Evolutionary conservation across 1,140 invertebrate species (phyloP).

Genomic region (Drosophila burlai): DNA sequence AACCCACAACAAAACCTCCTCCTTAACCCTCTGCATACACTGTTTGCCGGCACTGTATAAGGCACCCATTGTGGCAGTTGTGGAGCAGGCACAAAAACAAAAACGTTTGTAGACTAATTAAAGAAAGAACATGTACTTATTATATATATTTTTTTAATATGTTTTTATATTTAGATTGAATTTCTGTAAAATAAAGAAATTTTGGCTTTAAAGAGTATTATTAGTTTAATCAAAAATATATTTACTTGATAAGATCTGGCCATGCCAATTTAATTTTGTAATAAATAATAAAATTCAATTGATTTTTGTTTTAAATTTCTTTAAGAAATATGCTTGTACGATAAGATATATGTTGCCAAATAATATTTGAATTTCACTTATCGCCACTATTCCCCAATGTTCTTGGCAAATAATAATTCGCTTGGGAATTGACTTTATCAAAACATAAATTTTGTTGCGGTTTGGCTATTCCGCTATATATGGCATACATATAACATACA

Average conservation of each 20-base stretch:
- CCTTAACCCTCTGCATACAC: slow-evolving; percentile 4
- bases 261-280: too few species aligned
- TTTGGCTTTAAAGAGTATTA: too few species aligned
- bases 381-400: background rate
- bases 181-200: too few species aligned
- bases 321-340: background rate
- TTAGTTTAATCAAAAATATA: too few species aligned
- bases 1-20: slow-evolving; percentile 13
- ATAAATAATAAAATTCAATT: too few species aligned
- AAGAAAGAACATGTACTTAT: background rate
- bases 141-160: background rate
- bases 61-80: background rate
- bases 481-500: background rate
- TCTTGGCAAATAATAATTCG: background rate
- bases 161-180: background rate
- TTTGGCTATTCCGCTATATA: background rate
- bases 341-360: background rate
- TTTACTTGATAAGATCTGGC: too few species aligned
- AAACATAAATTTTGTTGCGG: background rate
- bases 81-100: background rate
- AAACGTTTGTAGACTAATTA: slow-evolving; percentile 1
- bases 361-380: background rate
- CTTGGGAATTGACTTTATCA: background rate
- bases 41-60: slow-evolving; percentile 23
- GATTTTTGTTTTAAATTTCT: too few species aligned